Base-by-base conservation (phyloP, 2,797 vertebrate species). In the Enoplosus armatus region DNA sequence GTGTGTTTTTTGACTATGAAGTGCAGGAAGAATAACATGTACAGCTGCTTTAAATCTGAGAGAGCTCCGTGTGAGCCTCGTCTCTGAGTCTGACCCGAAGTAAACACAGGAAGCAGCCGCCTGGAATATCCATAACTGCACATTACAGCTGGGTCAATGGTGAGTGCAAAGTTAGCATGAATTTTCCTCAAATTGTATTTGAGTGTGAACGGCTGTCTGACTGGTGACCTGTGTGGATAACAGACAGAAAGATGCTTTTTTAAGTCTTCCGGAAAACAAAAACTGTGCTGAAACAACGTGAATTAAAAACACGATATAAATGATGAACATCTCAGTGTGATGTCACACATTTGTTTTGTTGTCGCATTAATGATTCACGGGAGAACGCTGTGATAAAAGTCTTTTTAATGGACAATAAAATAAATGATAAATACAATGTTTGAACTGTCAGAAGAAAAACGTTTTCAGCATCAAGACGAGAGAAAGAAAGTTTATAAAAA, bases 401-500 rank as follows among this genome's bases (percentile, higher is more conserved):
- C 16, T 29, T 9, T 72, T 67, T 50, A 43, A 37, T 24, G 26
- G 8, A 15, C 6, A 43, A 43, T 6, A 1, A 80, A 63, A 41
- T 31, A 47, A 62, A 39, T 16, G 2, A 63, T 35, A 0, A 61
- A 26, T 35, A 18, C 31, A 45, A 24, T 55, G 18, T 74, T 63
- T 69, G 18, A 75, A 31, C 2, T 31, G 43, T 62, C 16, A 26
- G 8, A 50, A 41, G 12, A 37, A 41, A 75, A 58, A 41, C n/a
- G 29, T 39, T 79, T 68, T 45, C 12, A 24, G 22, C 50, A 76
- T 70, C 37, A 48, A n/a, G 3, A 71, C 0, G 12, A 66, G 20
- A 20, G 9, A 48, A 8, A 43, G 60, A 70, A 80, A 67, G 62
- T 43, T 76, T 68, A 64, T 53, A 14, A 65, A 75, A 79, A 75